Evolutionary conservation across 30 jellyfish, hydroid and myxozoan species (phyloP), one percentile per base, ranked within the genome.

Genomic region (Cassiopea xamachana): DNA sequence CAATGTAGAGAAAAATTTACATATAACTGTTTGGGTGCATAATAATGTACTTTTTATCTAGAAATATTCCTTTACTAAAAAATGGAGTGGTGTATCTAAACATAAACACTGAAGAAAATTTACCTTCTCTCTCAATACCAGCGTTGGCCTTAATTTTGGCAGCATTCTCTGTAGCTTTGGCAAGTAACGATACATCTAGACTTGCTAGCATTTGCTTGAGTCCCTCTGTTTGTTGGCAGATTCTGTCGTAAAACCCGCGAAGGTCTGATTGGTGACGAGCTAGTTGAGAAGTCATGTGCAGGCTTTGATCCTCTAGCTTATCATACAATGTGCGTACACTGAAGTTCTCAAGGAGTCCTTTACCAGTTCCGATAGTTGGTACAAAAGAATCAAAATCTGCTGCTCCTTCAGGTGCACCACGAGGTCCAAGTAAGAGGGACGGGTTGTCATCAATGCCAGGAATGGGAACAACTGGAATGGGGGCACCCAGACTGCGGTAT

Each of bases 201-300:
- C 90, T 91, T 19, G 92, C 91, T 17, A 96, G 94, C 98, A 96
- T 93, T 39, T 88, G 91, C 78, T 96, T 96, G 81, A 96, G 60
- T 55, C 99, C 99, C 71, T 96, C 99, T 1, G 99, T 92, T 69
- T 96, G 99, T 77, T 92, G 99, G 73, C 97, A 93, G 8, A 96
- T 96, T 82, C 98, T 85, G 84, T 92, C 98, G 77, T 96, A 96
- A 64, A 96, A 96, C 5, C 99, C 98, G 12, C 99, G 92, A 74
- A 96, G 93, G 73, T 96, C 99, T 10, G 98, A 55, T 61, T 96
- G 99, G 75, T 96, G 99, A 8, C 98, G 83, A 8, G 98, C 98
- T n/a, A 96, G 91, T 77, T 96, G 99, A 1, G 99, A 96, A 14
- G 99, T 93, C 83, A 96, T 87, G 61, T 96, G 98, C 1, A 96